Evolutionary conservation across 2,888 invertebrate genomes (phyloP).

Genomic region (Philereme vetulata): DNA sequence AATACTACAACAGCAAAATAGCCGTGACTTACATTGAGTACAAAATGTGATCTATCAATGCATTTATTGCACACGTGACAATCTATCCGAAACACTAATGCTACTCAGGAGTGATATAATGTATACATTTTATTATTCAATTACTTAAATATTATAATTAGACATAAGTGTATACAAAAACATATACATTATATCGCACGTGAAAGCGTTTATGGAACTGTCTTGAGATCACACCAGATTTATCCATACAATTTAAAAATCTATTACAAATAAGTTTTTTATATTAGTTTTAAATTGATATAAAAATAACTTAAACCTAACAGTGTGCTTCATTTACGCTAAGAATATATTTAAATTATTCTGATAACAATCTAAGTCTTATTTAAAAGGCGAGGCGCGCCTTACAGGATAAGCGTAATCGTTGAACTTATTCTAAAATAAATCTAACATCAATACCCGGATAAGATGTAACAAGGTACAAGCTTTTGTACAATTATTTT

Average conservation of each 20-base stretch:
- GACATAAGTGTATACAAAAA: constrained; percentile 25
- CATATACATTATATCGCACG: constrained; percentile 23
- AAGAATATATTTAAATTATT: constrained; percentile 67
- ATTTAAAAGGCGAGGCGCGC: constrained; percentile 71
- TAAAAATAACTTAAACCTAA: constrained; percentile 76
- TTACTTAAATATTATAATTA: constrained; percentile 23
- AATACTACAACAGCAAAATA: constrained; percentile 59
- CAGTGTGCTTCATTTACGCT: constrained; percentile 50
- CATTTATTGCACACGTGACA: constrained; percentile 71
- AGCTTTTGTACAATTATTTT: constrained; percentile 25
- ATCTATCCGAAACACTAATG: constrained; percentile 31
- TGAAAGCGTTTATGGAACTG: constrained; percentile 44
- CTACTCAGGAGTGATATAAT: constrained; percentile 31
- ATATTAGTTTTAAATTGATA: constrained; percentile 76
- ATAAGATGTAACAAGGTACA: constrained; percentile 33
- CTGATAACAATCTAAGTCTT: constrained; percentile 76
- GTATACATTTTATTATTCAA: constrained; percentile 19
- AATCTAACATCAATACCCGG: constrained; percentile 60
- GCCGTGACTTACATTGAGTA: constrained; percentile 60
- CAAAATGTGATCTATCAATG: constrained; percentile 60
- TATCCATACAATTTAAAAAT: constrained; percentile 55
- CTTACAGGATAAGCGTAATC: constrained; percentile 78
- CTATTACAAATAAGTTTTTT: constrained; percentile 58
- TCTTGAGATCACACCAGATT: constrained; percentile 63
- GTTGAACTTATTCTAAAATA: constrained; percentile 72